Conservation (phyloP, 2,113 vertebrate genomes). For the Anolis sagrei region DNA sequence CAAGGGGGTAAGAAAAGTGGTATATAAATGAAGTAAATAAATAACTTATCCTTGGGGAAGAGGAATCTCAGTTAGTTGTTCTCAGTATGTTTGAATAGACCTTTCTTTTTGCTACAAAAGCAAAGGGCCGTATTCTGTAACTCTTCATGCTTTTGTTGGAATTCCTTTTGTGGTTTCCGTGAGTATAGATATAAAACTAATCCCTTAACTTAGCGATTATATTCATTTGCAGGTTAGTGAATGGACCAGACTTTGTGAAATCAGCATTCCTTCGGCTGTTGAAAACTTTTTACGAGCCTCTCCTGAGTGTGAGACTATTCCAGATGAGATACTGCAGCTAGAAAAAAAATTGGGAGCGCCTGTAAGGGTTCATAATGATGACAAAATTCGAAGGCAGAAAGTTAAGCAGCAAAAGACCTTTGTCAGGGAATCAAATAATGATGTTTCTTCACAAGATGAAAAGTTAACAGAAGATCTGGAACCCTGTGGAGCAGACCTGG, state of each 20-base stretch:
- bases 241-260: conserved; percentile 96
- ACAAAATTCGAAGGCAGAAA: conserved; percentile 95
- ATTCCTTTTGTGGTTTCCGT: neutral
- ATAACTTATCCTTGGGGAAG: neutral
- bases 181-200: neutral
- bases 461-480: neutral
- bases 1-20: too few relatives aligned
- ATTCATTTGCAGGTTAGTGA: conserved; percentile 87
- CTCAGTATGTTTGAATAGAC: neutral
- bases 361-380: conserved; percentile 94
- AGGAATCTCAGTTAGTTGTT: neutral
- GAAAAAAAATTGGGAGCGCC: conserved; percentile 90
- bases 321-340: conserved; percentile 83
- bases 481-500: conserved; percentile 67
- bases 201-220: neutral
- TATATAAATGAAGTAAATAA: too few relatives aligned
- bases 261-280: conserved; percentile 89
- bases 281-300: conserved; percentile 82
- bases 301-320: conserved; percentile 68
- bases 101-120: neutral
- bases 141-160: neutral
- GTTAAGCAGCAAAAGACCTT: conserved; percentile 80
- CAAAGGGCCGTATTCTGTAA: neutral
- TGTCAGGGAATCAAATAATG: conserved; percentile 9
- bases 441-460: neutral